Conservation (phyloP, 1,140 invertebrate genomes). For the Sminthurides bifidus region DNA sequence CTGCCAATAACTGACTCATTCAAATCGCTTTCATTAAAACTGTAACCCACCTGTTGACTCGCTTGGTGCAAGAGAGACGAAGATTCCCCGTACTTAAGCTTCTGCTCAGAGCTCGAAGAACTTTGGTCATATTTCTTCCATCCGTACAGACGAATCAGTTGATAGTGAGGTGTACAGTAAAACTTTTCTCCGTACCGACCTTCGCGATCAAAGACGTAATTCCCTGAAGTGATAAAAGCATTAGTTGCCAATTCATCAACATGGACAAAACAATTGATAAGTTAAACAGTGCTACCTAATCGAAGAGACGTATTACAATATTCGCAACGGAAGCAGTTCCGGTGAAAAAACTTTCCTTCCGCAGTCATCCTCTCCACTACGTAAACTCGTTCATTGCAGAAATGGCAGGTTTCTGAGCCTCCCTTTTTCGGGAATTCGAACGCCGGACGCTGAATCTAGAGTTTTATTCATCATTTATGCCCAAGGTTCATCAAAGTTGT, state of each 20-base stretch:
- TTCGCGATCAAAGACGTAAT: constrained; percentile 63
- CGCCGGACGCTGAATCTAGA: constrained; percentile 46
- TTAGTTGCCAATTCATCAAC: background rate
- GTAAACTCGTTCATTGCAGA: constrained; percentile 76
- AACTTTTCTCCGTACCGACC: constrained; percentile 58
- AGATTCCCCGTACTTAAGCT: background rate
- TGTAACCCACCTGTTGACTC: background rate
- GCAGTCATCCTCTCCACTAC: constrained; percentile 74
- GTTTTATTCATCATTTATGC: too few species aligned
- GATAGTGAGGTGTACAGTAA: constrained; percentile 65
- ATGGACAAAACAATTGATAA: background rate
- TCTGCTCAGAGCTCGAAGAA: background rate
- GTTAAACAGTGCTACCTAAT: constrained; percentile 43
- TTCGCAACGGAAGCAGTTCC: constrained; percentile 67
- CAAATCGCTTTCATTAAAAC: background rate
- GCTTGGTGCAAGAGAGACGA: background rate
- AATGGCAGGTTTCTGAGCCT: constrained; percentile 67
- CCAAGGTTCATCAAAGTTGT: too few species aligned
- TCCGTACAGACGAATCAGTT: constrained; percentile 32
- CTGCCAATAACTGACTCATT: too few species aligned
- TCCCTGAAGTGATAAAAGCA: constrained; percentile 36
- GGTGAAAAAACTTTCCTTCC: constrained; percentile 75
- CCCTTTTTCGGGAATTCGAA: constrained; percentile 49
- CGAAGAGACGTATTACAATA: constrained; percentile 57
- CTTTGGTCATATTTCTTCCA: constrained; percentile 31